Evolutionary conservation across 2,113 vertebrate genomes (phyloP).

Genomic region (Dolichotis patagonum): DNA sequence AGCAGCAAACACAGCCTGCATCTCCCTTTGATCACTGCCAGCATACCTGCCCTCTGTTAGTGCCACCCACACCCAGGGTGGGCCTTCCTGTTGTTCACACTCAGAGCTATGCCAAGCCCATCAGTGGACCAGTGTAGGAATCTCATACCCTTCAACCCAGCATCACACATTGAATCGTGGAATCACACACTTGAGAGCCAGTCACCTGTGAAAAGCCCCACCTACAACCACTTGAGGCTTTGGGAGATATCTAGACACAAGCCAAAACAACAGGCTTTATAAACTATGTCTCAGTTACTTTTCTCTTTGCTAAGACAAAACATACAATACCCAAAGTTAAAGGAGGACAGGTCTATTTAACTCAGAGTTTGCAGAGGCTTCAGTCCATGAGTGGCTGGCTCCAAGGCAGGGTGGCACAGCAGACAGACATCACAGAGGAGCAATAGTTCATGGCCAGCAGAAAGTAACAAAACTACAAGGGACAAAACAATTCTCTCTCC

Average conservation of each 20-base stretch:
- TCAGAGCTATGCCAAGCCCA: not conserved
- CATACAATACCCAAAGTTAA: not conserved
- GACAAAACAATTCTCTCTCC: not conserved
- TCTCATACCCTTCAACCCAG: too few species aligned
- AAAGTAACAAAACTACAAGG: not conserved
- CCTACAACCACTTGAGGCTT: not conserved
- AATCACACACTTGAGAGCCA: not conserved
- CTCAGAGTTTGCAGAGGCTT: not conserved
- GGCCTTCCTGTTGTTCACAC: not conserved
- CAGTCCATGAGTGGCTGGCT: not conserved
- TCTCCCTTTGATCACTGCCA: not conserved
- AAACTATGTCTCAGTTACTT: not conserved
- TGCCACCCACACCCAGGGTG: not conserved
- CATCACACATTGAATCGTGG: not conserved
- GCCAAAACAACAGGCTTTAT: not conserved
- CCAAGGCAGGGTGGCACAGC: not conserved
- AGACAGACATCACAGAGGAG: not conserved
- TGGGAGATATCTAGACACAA: not conserved
- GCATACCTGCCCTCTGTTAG: not conserved
- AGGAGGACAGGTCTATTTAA: not conserved
- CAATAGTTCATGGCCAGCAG: not conserved
- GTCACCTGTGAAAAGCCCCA: not conserved
- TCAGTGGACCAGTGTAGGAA: not conserved
- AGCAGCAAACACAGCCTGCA: not conserved
- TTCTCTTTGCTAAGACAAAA: not conserved